A percentile compares a stretch with the other conserved stretches of the same genome.
Conservation (phyloP, 2,113 vertebrate genomes). For the Ramphastos sulfuratus region DNA sequence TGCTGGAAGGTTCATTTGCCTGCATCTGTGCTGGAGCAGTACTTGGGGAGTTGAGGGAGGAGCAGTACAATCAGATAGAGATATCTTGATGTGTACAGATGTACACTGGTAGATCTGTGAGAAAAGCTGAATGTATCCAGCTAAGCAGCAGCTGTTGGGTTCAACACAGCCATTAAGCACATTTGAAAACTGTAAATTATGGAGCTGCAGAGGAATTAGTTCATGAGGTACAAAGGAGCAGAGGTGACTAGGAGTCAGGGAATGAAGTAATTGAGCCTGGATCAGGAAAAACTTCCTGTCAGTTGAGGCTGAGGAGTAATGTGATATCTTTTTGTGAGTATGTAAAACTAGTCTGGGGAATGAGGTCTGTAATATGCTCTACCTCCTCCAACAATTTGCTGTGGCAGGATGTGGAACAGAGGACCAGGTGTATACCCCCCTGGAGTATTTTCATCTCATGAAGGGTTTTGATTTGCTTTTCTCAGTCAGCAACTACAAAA, state of each 20-base stretch:
- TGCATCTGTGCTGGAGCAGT: rapidly evolving
- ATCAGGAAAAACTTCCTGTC: not conserved
- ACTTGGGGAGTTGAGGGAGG: not conserved
- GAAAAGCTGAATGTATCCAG: not conserved
- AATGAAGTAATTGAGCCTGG: not conserved
- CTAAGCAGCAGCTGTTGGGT: not conserved
- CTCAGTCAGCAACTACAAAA: not conserved
- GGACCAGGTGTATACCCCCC: not conserved
- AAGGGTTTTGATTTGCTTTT: not conserved
- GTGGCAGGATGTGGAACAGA: not conserved
- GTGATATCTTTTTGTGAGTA: not conserved
- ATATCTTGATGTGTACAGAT: not conserved
- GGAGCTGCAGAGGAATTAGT: not conserved
- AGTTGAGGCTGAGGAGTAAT: not conserved
- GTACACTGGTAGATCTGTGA: not conserved
- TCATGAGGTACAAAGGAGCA: not conserved
- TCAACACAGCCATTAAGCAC: not conserved
- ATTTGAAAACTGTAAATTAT: not conserved
- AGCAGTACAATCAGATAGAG: not conserved
- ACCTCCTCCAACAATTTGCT: not conserved
- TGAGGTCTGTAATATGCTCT: not conserved
- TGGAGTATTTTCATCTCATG: not conserved
- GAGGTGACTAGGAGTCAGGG: not conserved
- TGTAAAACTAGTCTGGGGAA: not conserved
- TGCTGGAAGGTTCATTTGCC: not conserved